These are phyloP conservation scores for Azorinus chamasolen DNA, from an alignment of 2,888 invertebrate species.

Conservation along the genomic window DNA sequence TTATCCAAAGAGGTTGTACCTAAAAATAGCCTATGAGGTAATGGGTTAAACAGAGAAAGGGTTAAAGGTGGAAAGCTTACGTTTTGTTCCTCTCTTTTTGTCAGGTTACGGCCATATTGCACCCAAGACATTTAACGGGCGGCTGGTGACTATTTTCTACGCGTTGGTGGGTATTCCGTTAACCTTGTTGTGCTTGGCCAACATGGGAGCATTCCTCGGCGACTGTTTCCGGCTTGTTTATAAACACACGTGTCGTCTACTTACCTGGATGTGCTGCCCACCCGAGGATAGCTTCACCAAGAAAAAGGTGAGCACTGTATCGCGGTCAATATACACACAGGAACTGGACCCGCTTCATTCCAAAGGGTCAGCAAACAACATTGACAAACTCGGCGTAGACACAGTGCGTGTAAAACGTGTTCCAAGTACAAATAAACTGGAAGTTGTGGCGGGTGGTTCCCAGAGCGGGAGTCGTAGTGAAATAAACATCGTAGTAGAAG, in stretches of 20 bases:
- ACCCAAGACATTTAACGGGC: conserved; percentile 78
- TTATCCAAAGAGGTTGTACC: too few species aligned
- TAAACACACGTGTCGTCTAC: conserved; percentile 71
- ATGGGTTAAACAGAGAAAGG: too few species aligned
- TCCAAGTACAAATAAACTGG: conserved; percentile 14
- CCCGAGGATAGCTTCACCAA: conserved; percentile 40
- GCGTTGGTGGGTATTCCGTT: conserved; percentile 82
- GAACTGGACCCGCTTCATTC: conserved; percentile 30
- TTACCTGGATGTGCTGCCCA: conserved; percentile 67
- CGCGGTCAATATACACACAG: conserved; percentile 1
- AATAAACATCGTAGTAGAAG: conserved; percentile 47
- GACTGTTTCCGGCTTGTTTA: conserved; percentile 80
- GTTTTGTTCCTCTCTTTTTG: too few species aligned
- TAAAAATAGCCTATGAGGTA: too few species aligned
- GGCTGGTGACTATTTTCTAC: conserved; percentile 79
- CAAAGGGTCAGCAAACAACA: conserved; percentile 2
- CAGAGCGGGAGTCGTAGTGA: conserved; percentile 36
- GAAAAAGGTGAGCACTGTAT: conserved; percentile 8
- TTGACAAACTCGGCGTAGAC: not conserved
- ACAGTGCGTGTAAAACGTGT: not conserved
- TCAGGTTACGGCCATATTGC: conserved; percentile 82
- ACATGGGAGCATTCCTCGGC: conserved; percentile 78
- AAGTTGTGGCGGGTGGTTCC: conserved; percentile 21
- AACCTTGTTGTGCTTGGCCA: conserved; percentile 79
- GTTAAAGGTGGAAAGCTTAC: too few species aligned